A percentile compares a stretch with the other conserved stretches of the same genome.
These are phyloP conservation scores for Apotomis turbidana DNA, from an alignment of 2,888 invertebrate genomes.

Conservation along the genomic window DNA sequence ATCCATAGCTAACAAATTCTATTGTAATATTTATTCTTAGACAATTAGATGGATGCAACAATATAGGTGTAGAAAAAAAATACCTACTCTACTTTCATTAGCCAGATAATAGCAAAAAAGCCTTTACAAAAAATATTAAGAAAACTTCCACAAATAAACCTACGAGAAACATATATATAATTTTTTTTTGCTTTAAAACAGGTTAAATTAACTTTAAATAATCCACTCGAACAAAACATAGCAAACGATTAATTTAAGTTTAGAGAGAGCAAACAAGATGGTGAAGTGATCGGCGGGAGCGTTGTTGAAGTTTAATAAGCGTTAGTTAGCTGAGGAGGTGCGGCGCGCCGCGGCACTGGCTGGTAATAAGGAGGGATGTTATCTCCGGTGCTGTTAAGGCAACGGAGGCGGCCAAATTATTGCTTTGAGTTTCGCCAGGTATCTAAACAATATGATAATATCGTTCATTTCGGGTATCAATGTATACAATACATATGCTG, in stretches of 20 bases:
- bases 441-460: constrained; percentile 1
- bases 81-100: too few species aligned
- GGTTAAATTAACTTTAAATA: neutral
- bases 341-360: constrained; percentile 56
- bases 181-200: neutral
- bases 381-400: constrained; percentile 72
- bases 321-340: constrained; percentile 74
- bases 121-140: too few species aligned
- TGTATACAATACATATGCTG: neutral
- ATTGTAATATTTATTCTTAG: too few species aligned
- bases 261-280: constrained; percentile 80
- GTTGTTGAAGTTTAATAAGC: constrained; percentile 83
- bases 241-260: constrained; percentile 81
- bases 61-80: too few species aligned
- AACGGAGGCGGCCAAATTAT: constrained; percentile 65
- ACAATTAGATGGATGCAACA: too few species aligned
- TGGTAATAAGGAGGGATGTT: constrained; percentile 65
- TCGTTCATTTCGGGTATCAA: neutral
- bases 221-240: constrained; percentile 57
- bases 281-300: constrained; percentile 81
- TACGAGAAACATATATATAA: too few species aligned
- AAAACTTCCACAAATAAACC: too few species aligned
- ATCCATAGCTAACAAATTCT: too few species aligned
- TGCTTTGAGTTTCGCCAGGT: constrained; percentile 7
- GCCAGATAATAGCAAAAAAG: too few species aligned